phyloP scores from a whole-genome alignment of 2,888 invertebrate species.

The Drosophila limbata region DNA sequence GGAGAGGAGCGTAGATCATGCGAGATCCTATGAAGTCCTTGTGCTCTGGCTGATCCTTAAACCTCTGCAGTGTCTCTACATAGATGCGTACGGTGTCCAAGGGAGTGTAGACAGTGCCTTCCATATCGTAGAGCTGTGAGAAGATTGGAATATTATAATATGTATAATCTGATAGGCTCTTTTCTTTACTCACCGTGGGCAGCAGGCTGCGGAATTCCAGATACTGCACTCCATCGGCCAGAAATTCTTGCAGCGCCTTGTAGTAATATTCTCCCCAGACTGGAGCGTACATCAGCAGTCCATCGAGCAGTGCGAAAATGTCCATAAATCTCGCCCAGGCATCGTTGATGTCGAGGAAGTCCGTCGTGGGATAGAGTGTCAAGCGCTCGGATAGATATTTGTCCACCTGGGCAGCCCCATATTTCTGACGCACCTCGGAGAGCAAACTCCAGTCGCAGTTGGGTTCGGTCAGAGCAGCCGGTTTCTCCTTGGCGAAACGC shows the following conservation, averaged over 20 bases:
- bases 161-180: no score
- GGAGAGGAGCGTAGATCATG: conserved; percentile 89
- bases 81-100: conserved; percentile 88
- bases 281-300: conserved; percentile 88
- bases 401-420: conserved; percentile 85
- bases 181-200: conserved; percentile 83
- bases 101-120: conserved; percentile 87
- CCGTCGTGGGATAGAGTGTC: conserved; percentile 86
- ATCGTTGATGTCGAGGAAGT: conserved; percentile 86
- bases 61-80: conserved; percentile 87
- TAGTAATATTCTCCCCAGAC: conserved; percentile 89
- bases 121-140: conserved; percentile 87
- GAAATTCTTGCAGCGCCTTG: conserved; percentile 87
- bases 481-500: conserved; percentile 67
- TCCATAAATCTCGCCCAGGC: conserved; percentile 88
- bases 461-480: conserved; percentile 17
- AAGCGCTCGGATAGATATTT: conserved; percentile 86
- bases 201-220: conserved; percentile 89
- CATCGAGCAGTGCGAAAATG: conserved; percentile 87
- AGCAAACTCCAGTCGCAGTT: conserved; percentile 76
- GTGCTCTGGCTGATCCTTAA: conserved; percentile 85
- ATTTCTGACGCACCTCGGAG: conserved; percentile 61
- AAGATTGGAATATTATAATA: neutral
- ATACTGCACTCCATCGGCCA: conserved; percentile 90
- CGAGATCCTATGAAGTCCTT: conserved; percentile 89